Percentiles rank a stretch among this genome's conserved stretches.
These are phyloP conservation scores for Uropsilus gracilis DNA, from an alignment of 2,113 vertebrate genomes.

Conservation along the genomic window DNA sequence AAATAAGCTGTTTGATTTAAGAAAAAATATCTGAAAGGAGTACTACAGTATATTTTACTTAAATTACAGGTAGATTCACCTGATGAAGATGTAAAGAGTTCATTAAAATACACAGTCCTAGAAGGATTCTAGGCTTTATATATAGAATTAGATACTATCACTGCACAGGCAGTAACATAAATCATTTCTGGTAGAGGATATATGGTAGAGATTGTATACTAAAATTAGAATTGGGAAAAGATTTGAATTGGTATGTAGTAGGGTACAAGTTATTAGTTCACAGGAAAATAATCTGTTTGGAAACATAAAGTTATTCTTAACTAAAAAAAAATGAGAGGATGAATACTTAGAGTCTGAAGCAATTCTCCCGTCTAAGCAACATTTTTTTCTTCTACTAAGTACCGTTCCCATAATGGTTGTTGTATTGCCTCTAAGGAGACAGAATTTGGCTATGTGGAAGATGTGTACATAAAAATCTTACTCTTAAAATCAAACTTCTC, in stretches of 20 bases:
- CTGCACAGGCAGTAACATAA: accelerated
- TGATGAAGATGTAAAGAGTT: background rate
- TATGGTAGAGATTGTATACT: too few relatives aligned
- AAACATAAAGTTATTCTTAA: too few relatives aligned
- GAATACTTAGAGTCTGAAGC: background rate
- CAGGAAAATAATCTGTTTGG: background rate
- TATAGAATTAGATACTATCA: background rate
- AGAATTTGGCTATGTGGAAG: background rate
- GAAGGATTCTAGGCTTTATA: background rate
- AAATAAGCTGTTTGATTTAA: background rate
- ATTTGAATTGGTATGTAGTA: background rate
- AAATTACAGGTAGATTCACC: background rate
- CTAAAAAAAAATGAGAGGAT: too few relatives aligned
- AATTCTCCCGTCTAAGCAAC: background rate
- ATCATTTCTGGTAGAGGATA: background rate
- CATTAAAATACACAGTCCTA: background rate
- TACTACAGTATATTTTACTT: background rate
- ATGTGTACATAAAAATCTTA: background rate
- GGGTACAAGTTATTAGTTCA: background rate
- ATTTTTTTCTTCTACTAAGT: background rate
- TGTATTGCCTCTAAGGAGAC: background rate
- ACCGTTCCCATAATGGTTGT: background rate
- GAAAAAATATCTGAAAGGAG: background rate
- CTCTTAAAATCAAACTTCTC: background rate
- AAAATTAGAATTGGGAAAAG: background rate